Evolutionary conservation across 2,113 vertebrate species (phyloP), one percentile per base, ranked within the genome.

Genomic region (Colinus virginianus): DNA sequence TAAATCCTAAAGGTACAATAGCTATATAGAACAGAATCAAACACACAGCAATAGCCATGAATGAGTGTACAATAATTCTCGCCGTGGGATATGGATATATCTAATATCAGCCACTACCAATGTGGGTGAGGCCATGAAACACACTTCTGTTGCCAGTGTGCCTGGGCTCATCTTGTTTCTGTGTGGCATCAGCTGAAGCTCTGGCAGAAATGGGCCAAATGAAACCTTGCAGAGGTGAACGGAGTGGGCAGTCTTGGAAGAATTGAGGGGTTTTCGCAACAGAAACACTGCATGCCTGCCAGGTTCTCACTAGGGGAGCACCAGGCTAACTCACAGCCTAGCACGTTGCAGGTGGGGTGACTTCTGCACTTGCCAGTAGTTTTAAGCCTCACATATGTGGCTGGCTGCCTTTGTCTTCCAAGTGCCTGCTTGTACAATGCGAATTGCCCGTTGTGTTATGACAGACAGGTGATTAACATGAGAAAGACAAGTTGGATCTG

Each of bases 1-100:
- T 96, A 96, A 97, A 96, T 96, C 96, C 97, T 78, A 62, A 49
- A 76, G 38, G 84, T 94, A 93, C 90, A 96, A 92, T 92, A 92
- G 76, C 71, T 69, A 9, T 62, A n/a, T 32, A 81, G 72, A 91
- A 59, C 49, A 78, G 87, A 93, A 84, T 76, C 67, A 84, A 84
- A 55, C 67, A 59, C 64, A 58, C 34, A 84, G 86, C 76, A 88
- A 34, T 36, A 84, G 45, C 74, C 30, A 10, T 9, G 51, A 74
- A n/a, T 32, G 46, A 62, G 11, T 3, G 28, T 63, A 2, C 10
- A 72, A 15, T 23, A 53, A 53, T 64, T 75, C 77, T 40, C 43
- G 42, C 66, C 5, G 0, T 43, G 71, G 83, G 38, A 79, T 2
- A 0, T 32, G 30, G 67, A 6, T 53, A 56, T 19, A 3, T 36